Evolutionary conservation across 1,140 invertebrate genomes (phyloP), one percentile per base, ranked within the genome.

Genomic region (Scaptodrosophila lebanonensis): DNA sequence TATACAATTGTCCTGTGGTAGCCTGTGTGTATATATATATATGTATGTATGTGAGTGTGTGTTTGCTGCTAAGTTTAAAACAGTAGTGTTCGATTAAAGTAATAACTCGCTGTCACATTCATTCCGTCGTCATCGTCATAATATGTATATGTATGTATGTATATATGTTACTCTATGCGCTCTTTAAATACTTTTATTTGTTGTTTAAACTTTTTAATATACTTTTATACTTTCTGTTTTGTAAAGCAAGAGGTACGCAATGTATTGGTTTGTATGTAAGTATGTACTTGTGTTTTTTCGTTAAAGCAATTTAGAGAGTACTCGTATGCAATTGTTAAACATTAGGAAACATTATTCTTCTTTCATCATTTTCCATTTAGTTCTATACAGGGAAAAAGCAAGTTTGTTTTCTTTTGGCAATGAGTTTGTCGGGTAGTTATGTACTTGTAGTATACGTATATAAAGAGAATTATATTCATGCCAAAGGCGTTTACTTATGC

Each of bases 211-310:
- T 66, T 44, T 58, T 38, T 42, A 56, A 56, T 52, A 52, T 20
- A 51, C 53, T 58, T 77, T 66, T 76, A 56, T 61, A 59, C 62
- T 65, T 53, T 68, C 29, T 68, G 51, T 44, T 60, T 70, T 51
- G 61, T 82, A 82, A 82, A 82, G 75, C 75, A 82, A 82, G 75
- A 82, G 75, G 75, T 82, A 82, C 75, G 75, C 75, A 45, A 82
- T 82, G 75, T 79, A 79, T 82, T 61, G 73, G 35, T 64, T 44
- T 38, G 39, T 59, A 49, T 52, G 38, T 53, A 44, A 54, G 12
- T 42, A 57, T 33, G 47, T 42, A 36, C 59, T 35, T 60, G 38
- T 43, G 27, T 54, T 51, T 39, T 66, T 45, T 57, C 58, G 49
- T 53, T 64, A 79, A 77, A 77, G 73, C 73, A 79, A 62, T 25